Evolutionary conservation across 2,888 invertebrate species (phyloP), one percentile per base, ranked within the genome.

Genomic region (Beris chalybata): DNA sequence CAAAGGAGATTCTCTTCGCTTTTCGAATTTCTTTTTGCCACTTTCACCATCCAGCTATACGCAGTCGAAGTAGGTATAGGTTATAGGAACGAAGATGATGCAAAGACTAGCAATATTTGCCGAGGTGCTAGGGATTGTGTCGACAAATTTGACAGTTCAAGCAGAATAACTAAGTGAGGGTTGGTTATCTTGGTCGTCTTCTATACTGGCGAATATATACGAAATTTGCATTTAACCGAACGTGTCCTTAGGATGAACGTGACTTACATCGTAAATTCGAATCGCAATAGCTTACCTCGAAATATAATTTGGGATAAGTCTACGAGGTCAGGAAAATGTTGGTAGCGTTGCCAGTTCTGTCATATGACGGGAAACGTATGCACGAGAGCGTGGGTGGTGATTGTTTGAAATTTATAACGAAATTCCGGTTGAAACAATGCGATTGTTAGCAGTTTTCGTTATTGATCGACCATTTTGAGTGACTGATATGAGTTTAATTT

Each of bases 71-170:
- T 31, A 31, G 4, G n/a, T 31, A 54, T 54, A n/a, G 48, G 12
- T 38, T 31, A 31, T 54, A n/a, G 48, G 12, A 7, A 11, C 56
- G 58, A 58, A n/a, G 29, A 58, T 44, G 56, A 15, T 58, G 58
- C 58, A 58, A 58, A 58, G 47, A 30, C 58, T 30, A 58, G 58
- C 58, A 58, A 58, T 58, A 58, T 58, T 58, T 58, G 45, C n/a
- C 9, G 58, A 58, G 47, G 45, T 30, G 58, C n/a, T 30, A 29
- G 15, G 47, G 58, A 58, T 58, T 58, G 58, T 58, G 58, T 58
- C 58, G 67, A 64, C 64, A 67, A 67, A 64, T 67, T 67, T 64
- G 67, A 67, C 64, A 67, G 58, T 67, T 67, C 67, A 58, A 64
- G 54, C 67, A 58, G 67, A 67, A 67, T 67, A 67, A 67, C 67